These are phyloP conservation scores for Rhimphoctona megacephalus DNA, from an alignment of 2,888 invertebrate species.

Conservation along the genomic window DNA sequence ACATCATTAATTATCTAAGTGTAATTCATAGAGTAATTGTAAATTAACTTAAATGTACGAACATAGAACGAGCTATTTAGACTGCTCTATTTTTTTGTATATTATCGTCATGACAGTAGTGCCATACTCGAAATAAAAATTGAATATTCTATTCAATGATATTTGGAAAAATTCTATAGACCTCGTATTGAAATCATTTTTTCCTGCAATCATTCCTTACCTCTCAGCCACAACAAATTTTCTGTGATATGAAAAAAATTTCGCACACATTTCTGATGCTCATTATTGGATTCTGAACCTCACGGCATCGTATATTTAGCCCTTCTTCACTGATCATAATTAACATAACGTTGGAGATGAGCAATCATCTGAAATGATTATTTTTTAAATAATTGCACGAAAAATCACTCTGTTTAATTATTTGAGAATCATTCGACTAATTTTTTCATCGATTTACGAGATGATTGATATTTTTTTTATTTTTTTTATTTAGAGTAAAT, in stretches of 20 bases:
- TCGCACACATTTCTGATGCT: not conserved
- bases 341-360: not conserved
- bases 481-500: not conserved
- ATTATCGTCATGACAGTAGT: constrained; percentile 17
- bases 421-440: not conserved
- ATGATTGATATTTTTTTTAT: not conserved
- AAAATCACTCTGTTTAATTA: not conserved
- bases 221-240: not conserved
- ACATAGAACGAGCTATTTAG: constrained; percentile 43
- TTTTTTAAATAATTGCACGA: not conserved
- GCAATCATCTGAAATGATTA: not conserved
- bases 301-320: constrained; percentile 45
- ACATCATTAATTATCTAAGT: not conserved
- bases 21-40: not conserved
- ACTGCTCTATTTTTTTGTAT: constrained; percentile 14
- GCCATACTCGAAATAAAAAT: not conserved
- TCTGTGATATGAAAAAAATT: not conserved
- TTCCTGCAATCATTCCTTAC: not conserved
- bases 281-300: constrained; percentile 41
- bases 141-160: not conserved
- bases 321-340: not conserved
- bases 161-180: not conserved
- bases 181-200: not conserved
- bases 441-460: not conserved
- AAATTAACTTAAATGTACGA: not conserved